Percentiles rank a stretch among this genome's conserved stretches.
These are phyloP conservation scores for human (Homo sapiens) DNA, from an alignment of 2,113 vertebrate species.

Conservation along the genomic window GRCh38 chr6:21591501-21592000, in stretches of 20 bases:
- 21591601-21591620: conserved; percentile 39
- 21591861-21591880: background rate
- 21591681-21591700: conserved; percentile 56
- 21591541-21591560: conserved; percentile 28
- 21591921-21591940: background rate
- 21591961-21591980: background rate
- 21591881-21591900: background rate
- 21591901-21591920: background rate
- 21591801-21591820: background rate
- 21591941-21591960: conserved; percentile 16
- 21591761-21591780: background rate
- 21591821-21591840: background rate
- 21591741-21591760: conserved; percentile 10
- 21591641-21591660: conserved; percentile 46
- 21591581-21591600: conserved; percentile 24
- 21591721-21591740: conserved; percentile 10
- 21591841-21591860: conserved; percentile 12
- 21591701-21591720: conserved; percentile 25
- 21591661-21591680: conserved; percentile 44
- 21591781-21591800: conserved; percentile 1
- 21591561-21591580: conserved; percentile 39
- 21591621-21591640: conserved; percentile 58
- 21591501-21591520: background rate
- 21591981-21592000: background rate
- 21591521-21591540: conserved; percentile 18